Evolutionary conservation across 64 coral and sea anemone genomes (phyloP), one percentile per base, ranked within the genome.

Genomic region (Pachyseris speciosa): DNA sequence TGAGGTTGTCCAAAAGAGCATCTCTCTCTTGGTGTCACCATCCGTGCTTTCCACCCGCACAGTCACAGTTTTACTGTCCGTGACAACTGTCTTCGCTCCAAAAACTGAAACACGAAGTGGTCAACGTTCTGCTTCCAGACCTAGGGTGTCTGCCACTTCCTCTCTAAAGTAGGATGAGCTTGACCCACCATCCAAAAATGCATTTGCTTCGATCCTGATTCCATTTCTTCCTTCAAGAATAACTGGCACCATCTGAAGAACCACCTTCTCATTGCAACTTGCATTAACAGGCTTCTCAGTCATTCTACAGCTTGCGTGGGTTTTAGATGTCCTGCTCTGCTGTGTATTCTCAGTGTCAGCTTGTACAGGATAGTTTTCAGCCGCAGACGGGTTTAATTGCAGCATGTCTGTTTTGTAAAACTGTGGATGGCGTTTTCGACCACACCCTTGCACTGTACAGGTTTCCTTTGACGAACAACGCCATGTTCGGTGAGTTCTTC

Each of bases 121-220:
- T 67, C 10, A 8, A 15, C 27, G 31, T 13, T 67, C 16, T 7
- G 27, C 0, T 7, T 34, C 28, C 64, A 64, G 1, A 29, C 5
- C 5, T 7, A 67, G 15, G 4, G 12, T 33, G 12, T 67, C 64
- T 13, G 64, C 30, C 1, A 67, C 15, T 34, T 67, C 7, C 64
- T 67, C 64, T 37, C 31, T 52, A 17, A 80, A 10, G 50, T 59
- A 80, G 4, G 32, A 80, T 37, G 76, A 80, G 1, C 76, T 28
- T 32, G 76, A 80, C 58, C 74, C 74, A 42, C 76, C 76, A 64
- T 41, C 51, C 16, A 63, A 55, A 41, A 83, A 64, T n/a, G 74
- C 49, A 20, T 77, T 77, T 48, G 49, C 74, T 34, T 22, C 27
- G 43, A 77, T 50, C n/a, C 12, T 83, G 5, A 36, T 64, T 64